phyloP scores from a whole-genome alignment of 2,888 invertebrate genomes.

The Seira ritae region DNA sequence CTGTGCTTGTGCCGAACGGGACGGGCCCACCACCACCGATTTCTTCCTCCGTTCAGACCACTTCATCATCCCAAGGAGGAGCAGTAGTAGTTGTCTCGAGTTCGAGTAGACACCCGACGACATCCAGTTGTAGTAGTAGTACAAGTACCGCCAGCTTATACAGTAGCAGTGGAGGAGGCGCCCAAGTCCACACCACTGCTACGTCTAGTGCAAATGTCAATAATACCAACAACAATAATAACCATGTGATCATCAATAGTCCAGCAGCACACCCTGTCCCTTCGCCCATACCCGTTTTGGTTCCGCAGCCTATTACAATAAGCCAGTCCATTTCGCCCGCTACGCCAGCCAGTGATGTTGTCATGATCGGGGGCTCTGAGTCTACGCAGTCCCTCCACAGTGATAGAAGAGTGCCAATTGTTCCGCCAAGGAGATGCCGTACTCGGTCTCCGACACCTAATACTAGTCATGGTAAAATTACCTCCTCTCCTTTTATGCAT shows the following conservation, averaged over 20 bases:
- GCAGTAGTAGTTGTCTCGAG: slow-evolving; percentile 27
- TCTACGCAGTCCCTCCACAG: slow-evolving; percentile 70
- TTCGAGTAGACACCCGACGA: slow-evolving; percentile 32
- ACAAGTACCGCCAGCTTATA: slow-evolving; percentile 58
- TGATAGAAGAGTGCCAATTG: slow-evolving; percentile 72
- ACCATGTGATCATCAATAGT: slow-evolving; percentile 70
- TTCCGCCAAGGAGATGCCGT: slow-evolving; percentile 72
- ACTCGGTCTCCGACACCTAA: slow-evolving; percentile 73
- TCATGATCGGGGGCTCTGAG: slow-evolving; percentile 71
- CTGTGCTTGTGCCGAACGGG: slow-evolving; percentile 48
- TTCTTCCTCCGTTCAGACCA: not conserved
- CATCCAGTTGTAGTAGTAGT: slow-evolving; percentile 60
- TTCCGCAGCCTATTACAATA: slow-evolving; percentile 70
- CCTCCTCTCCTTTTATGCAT: not conserved
- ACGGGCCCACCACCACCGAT: slow-evolving; percentile 23
- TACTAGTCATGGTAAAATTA: slow-evolving; percentile 72
- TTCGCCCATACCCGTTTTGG: slow-evolving; percentile 71
- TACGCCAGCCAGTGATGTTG: slow-evolving; percentile 68
- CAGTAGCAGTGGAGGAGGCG: slow-evolving; percentile 48
- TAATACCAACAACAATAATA: slow-evolving; percentile 70
- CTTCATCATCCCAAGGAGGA: slow-evolving; percentile 16
- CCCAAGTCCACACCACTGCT: slow-evolving; percentile 26
- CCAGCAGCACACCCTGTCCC: slow-evolving; percentile 71
- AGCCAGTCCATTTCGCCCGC: slow-evolving; percentile 72
- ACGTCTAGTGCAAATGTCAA: slow-evolving; percentile 22